Conservation (phyloP, 2,888 invertebrate species). For the Rhagium mordax region DNA sequence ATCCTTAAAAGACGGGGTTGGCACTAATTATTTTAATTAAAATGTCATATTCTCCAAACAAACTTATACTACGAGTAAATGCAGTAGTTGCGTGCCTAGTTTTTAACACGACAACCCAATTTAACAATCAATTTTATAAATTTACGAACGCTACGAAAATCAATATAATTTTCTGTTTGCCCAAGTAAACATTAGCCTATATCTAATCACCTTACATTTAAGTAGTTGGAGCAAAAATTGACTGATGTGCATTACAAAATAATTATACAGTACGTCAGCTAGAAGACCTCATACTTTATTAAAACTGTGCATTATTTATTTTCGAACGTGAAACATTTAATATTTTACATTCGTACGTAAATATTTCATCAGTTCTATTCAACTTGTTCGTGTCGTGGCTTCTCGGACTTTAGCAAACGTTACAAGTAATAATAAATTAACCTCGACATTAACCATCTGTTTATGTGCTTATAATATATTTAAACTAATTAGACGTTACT, state of each 20-base stretch:
- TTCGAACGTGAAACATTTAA: neutral
- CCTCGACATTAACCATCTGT: neutral
- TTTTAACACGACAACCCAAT: slow-evolving; percentile 12
- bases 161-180: neutral
- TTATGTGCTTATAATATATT: neutral
- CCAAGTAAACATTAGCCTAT: neutral
- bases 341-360: neutral
- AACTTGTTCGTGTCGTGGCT: neutral
- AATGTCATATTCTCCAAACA: neutral
- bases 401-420: neutral
- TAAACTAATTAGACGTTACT: neutral
- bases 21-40: neutral
- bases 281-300: too few species aligned
- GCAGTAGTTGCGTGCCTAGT: neutral
- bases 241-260: too few species aligned
- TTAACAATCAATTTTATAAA: slow-evolving; percentile 23
- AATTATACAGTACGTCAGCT: too few species aligned
- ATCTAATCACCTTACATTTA: neutral
- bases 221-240: neutral
- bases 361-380: neutral
- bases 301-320: too few species aligned
- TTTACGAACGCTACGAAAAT: neutral
- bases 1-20: too few species aligned
- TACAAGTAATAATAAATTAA: neutral
- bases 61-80: neutral